A percentile compares a stretch with the other conserved stretches of the same genome.
These are phyloP conservation scores for Oligia strigilis DNA, from an alignment of 2,888 invertebrate genomes.

Conservation along the genomic window DNA sequence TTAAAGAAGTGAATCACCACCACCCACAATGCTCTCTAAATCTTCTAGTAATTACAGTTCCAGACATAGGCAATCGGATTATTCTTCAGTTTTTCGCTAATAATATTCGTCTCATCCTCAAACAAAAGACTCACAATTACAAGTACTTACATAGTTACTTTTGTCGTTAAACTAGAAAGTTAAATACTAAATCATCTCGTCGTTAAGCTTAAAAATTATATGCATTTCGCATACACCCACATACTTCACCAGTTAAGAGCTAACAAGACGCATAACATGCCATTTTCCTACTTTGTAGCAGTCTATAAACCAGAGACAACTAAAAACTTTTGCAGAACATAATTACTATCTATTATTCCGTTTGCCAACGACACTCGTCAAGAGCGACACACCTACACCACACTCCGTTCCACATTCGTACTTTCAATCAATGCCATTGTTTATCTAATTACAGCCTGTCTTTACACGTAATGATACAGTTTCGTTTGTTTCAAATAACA, in stretches of 20 bases:
- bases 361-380: slow-evolving; percentile 61
- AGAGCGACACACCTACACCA: slow-evolving; percentile 72
- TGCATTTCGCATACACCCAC: slow-evolving; percentile 47
- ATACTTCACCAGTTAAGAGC: slow-evolving; percentile 29
- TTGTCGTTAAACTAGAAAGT: slow-evolving; percentile 2
- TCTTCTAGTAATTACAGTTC: not conserved
- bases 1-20: not conserved
- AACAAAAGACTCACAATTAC: slow-evolving; percentile 1
- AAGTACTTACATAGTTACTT: slow-evolving; percentile 4
- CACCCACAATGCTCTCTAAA: not conserved
- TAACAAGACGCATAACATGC: slow-evolving; percentile 40
- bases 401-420: slow-evolving; percentile 76
- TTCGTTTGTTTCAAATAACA: slow-evolving; percentile 71
- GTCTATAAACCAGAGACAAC: slow-evolving; percentile 53
- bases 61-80: slow-evolving; percentile 15
- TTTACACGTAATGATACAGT: slow-evolving; percentile 74
- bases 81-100: slow-evolving; percentile 4
- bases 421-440: slow-evolving; percentile 83
- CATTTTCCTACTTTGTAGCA: slow-evolving; percentile 57
- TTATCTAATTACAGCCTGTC: slow-evolving; percentile 82
- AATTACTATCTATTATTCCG: slow-evolving; percentile 62
- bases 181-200: slow-evolving; percentile 20
- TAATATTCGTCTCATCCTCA: slow-evolving; percentile 6
- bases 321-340: slow-evolving; percentile 55
- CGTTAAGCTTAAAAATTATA: slow-evolving; percentile 47